These are phyloP conservation scores for Neodontobutis hainanensis DNA, from an alignment of 2,113 vertebrate genomes.

Conservation along the genomic window DNA sequence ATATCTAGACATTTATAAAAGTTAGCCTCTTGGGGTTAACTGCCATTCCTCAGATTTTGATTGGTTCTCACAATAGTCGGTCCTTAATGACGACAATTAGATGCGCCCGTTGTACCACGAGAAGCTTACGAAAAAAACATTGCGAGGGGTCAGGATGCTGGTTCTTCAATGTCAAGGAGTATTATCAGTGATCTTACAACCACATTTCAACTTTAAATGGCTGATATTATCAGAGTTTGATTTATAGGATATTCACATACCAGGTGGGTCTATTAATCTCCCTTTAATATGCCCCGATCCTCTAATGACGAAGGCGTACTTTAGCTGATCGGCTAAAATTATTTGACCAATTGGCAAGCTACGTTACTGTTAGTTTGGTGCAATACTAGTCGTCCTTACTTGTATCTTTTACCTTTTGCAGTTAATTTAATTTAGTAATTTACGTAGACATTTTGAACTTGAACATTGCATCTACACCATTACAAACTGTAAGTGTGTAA, in stretches of 20 bases:
- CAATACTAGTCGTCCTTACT: not conserved
- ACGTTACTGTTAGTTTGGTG: no score
- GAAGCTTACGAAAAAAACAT: slow-evolving; percentile 23
- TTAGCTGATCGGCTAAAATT: slow-evolving; percentile 33
- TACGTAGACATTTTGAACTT: not conserved
- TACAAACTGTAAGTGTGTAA: no score
- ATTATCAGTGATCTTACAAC: not conserved
- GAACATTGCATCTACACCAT: no score
- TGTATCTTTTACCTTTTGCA: not conserved
- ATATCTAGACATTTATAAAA: not conserved
- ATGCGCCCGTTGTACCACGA: slow-evolving; percentile 33
- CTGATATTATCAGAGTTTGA: not conserved
- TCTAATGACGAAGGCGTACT: not conserved
- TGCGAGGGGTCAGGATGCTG: slow-evolving; percentile 25
- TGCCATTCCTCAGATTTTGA: slow-evolving; percentile 20
- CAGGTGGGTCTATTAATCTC: slow-evolving; percentile 30
- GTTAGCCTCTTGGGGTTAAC: not conserved
- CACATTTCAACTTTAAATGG: not conserved
- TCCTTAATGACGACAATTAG: slow-evolving; percentile 20
- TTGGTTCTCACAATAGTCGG: slow-evolving; percentile 38
- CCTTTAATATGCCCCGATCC: not conserved
- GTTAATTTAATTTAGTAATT: not conserved
- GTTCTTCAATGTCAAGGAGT: slow-evolving; percentile 63
- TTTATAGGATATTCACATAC: not conserved
- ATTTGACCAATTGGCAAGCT: not conserved